Evolutionary conservation across 2,797 vertebrate species (phyloP).

Genomic region (Podarcis siculus): DNA sequence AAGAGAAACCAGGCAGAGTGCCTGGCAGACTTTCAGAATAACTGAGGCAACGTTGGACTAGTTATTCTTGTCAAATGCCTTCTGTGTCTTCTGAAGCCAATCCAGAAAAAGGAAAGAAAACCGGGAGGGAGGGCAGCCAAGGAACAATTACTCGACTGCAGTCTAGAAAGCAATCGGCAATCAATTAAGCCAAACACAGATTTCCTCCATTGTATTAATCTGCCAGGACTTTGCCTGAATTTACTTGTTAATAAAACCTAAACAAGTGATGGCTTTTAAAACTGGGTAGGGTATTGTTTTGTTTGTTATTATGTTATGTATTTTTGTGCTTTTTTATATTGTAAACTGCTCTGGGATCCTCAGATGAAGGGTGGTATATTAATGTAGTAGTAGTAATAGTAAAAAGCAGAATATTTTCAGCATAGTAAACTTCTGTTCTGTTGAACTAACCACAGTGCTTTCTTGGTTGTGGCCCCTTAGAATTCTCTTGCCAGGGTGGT

Average conservation of each 20-base stretch:
- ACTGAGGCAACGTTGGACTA: background rate
- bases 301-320: no score
- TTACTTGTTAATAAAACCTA: background rate
- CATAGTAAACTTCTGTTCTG: background rate
- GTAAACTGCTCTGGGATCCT: no score
- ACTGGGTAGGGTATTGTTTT: no score
- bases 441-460: background rate
- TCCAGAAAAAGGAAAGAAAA: background rate
- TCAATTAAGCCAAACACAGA: background rate
- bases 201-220: background rate
- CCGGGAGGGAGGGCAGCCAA: background rate
- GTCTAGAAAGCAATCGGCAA: background rate
- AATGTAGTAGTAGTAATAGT: no score
- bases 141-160: background rate
- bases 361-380: no score
- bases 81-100: background rate
- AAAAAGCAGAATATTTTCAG: background rate
- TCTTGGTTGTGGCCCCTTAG: background rate
- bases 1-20: constrained; percentile 66
- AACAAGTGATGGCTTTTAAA: no score
- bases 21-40: constrained; percentile 54
- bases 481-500: background rate
- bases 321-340: no score
- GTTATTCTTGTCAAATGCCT: background rate
- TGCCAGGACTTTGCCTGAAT: background rate